These are phyloP conservation scores for Ibycter americanus DNA, from an alignment of 2,797 vertebrate species.

Conservation along the genomic window DNA sequence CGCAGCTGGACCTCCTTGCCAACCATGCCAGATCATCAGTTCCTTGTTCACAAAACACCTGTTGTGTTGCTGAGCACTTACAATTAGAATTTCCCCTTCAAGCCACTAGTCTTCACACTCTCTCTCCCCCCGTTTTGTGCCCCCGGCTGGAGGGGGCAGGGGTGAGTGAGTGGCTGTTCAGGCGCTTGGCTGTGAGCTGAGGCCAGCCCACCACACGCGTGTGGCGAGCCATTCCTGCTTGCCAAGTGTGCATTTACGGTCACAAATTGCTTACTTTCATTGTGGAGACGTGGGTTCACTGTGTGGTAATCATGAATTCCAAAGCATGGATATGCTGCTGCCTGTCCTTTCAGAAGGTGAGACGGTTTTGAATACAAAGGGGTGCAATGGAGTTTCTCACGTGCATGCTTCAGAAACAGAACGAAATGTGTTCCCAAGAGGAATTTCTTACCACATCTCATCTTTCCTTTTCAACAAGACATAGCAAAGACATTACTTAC, in stretches of 20 bases:
- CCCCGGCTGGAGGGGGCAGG: rapidly evolving
- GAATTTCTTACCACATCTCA: background rate
- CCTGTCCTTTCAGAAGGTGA: background rate
- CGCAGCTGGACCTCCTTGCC: background rate
- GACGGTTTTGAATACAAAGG: background rate
- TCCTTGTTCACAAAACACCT: background rate
- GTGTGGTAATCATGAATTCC: background rate
- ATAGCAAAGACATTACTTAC: background rate
- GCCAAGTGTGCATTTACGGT: background rate
- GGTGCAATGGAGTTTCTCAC: background rate
- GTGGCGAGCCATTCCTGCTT: background rate
- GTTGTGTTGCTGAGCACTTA: background rate
- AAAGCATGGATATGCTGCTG: background rate
- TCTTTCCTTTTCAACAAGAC: background rate
- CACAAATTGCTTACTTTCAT: background rate
- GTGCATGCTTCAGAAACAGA: background rate
- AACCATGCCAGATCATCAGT: no score
- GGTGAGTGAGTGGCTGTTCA: rapidly evolving
- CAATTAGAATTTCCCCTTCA: background rate
- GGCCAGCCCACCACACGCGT: background rate
- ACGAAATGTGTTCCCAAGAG: background rate
- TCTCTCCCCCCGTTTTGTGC: no score
- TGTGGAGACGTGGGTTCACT: background rate
- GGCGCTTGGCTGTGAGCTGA: background rate
- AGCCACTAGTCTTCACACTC: background rate